Evolutionary conservation across 2,797 vertebrate genomes (phyloP), one percentile per base, ranked within the genome.

Genomic region (Chiroxiphia lanceolata): DNA sequence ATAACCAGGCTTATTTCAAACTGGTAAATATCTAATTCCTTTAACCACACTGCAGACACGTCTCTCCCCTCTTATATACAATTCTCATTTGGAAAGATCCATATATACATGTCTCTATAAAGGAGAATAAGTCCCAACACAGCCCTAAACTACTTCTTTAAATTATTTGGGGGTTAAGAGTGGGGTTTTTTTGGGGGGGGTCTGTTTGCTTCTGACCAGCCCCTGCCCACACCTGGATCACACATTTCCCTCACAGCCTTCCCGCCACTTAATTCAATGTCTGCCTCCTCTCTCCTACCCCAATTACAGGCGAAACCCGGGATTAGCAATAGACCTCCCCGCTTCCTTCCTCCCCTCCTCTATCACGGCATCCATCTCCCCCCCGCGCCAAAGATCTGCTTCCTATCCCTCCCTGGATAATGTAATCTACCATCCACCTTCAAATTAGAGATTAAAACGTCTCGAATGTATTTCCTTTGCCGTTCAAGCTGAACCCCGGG

Each of bases 1-100:
- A 98, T 97, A 98, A 98, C 97, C 97, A 98, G 98, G 98, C 98
- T 99, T 98, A 98, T 97, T 98, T 98, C 98, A 98, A 98, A 98
- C 98, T 98, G 97, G 98, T 98, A 99, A 99, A 99, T 98, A 99
- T 98, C 98, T 98, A 98, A 98, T 98, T 98, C 98, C 98, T 98
- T 98, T 98, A 97, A 97, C 97, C 98, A 98, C 98, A 98, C 93
- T 83, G 91, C 96, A 87, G 94, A 80, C 96, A 96, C 97, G 87
- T 94, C 95, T 79, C 95, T 76, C 87, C 81, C 21, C 93, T 95
- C 93, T 95, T 89, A 84, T 75, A 89, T 53, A 68, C 94, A 80
- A 83, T 93, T 81, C 85, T 64, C 69, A n/a, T 60, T 70, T 51
- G 79, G 77, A 60, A 40, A 70, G 26, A 89, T 76, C 90, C 78